phyloP scores from a whole-genome alignment of 1,140 invertebrate genomes.

The Tetramorium alpestre region DNA sequence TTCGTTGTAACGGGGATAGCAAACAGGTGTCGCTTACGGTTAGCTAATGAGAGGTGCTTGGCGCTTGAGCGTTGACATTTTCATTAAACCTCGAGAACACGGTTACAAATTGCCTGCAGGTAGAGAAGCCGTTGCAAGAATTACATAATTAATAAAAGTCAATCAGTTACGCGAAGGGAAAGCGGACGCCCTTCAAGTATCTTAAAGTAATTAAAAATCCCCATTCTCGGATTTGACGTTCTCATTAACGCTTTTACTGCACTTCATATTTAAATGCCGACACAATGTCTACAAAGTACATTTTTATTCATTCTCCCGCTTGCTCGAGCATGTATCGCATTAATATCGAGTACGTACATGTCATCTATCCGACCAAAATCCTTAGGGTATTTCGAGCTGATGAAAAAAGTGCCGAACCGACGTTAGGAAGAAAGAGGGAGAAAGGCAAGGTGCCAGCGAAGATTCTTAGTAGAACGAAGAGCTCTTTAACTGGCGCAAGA shows the following conservation, averaged over 20 bases:
- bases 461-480: conserved; percentile 6
- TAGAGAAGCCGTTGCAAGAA: conserved; percentile 42
- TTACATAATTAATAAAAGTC: conserved; percentile 59
- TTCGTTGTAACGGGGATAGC: conserved; percentile 35
- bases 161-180: not conserved
- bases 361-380: not conserved
- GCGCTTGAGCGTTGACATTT: conserved; percentile 47
- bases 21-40: conserved; percentile 50
- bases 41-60: conserved; percentile 43
- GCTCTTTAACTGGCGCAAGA: conserved; percentile 28
- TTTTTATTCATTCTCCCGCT: not conserved
- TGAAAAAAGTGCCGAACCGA: not conserved
- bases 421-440: not conserved
- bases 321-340: not conserved
- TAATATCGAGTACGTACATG: not conserved
- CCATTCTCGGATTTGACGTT: conserved; percentile 41
- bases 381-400: not conserved
- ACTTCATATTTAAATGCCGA: not conserved
- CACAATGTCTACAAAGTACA: not conserved
- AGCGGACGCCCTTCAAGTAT: conserved; percentile 2
- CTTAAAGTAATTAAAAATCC: conserved; percentile 41
- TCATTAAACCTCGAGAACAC: conserved; percentile 54
- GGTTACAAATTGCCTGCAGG: conserved; percentile 38
- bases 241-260: not conserved
- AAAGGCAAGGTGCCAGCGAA: not conserved